Conservation (phyloP, 2,797 vertebrate genomes). For the Mus minutoides region DNA sequence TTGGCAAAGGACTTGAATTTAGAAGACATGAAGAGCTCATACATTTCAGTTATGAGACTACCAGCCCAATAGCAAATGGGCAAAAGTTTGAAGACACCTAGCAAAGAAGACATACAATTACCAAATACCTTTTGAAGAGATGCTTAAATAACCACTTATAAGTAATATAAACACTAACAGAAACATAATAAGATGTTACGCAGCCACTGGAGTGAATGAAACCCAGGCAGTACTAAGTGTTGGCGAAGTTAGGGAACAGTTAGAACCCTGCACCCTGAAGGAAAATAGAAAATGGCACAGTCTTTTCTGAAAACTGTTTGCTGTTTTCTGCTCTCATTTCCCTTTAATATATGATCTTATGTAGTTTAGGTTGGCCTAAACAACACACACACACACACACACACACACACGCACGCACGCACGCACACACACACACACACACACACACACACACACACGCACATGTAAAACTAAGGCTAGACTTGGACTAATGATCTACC, state of each 20-base stretch:
- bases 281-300: not conserved
- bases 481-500: not conserved
- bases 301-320: constrained; percentile 17
- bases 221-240: not conserved
- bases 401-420: not conserved
- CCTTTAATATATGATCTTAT: not conserved
- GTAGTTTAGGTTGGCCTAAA: not conserved
- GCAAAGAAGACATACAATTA: constrained; percentile 8
- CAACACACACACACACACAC: no score
- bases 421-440: no score
- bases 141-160: constrained; percentile 25
- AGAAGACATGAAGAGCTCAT: constrained; percentile 27
- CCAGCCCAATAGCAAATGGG: not conserved
- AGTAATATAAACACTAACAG: constrained; percentile 31
- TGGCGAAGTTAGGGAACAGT: not conserved
- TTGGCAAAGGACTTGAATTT: constrained; percentile 37
- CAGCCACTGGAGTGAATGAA: not conserved
- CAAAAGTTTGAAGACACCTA: constrained; percentile 2
- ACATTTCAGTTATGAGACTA: constrained; percentile 27
- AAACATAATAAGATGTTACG: constrained; percentile 17
- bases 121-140: not conserved
- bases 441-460: no score
- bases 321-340: not conserved
- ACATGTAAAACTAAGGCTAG: not conserved
- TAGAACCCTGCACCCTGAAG: not conserved